Conservation (phyloP, 2,888 invertebrate species). For the Acleris sparsana region DNA sequence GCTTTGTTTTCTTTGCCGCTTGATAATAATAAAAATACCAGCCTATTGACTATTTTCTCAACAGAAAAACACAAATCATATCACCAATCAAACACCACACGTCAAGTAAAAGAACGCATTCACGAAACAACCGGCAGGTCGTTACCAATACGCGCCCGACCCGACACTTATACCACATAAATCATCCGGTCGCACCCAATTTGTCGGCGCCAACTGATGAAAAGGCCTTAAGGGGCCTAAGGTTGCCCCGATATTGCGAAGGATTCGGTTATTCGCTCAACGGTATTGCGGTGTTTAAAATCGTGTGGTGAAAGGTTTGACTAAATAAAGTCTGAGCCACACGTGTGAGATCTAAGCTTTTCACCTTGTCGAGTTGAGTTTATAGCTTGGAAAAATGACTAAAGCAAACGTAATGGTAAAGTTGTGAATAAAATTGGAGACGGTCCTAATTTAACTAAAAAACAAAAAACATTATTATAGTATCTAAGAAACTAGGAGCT, state of each 20-base stretch:
- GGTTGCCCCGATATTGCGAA: conserved; percentile 50
- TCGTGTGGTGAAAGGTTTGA: conserved; percentile 2
- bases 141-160: conserved; percentile 45
- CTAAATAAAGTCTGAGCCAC: too few relatives aligned
- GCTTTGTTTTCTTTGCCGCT: too few relatives aligned
- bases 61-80: conserved; percentile 16
- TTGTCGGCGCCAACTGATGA: conserved; percentile 61
- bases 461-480: too few relatives aligned
- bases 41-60: not conserved
- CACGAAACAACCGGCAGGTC: conserved; percentile 47
- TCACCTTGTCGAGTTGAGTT: too few relatives aligned
- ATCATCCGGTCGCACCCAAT: conserved; percentile 63
- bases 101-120: conserved; percentile 39
- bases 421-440: too few relatives aligned
- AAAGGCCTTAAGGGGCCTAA: conserved; percentile 48
- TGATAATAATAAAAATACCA: too few relatives aligned
- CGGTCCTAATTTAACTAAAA: too few relatives aligned
- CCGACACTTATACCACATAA: conserved; percentile 58
- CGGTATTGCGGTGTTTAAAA: conserved; percentile 40
- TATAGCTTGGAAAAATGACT: too few relatives aligned
- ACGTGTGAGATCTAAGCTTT: too few relatives aligned
- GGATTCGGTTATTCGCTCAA: conserved; percentile 50
- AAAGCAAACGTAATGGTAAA: too few relatives aligned
- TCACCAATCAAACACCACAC: conserved; percentile 27
- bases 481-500: too few relatives aligned